Conservation (phyloP, 2,113 vertebrate genomes). For the Phalacrocorax carbo region DNA sequence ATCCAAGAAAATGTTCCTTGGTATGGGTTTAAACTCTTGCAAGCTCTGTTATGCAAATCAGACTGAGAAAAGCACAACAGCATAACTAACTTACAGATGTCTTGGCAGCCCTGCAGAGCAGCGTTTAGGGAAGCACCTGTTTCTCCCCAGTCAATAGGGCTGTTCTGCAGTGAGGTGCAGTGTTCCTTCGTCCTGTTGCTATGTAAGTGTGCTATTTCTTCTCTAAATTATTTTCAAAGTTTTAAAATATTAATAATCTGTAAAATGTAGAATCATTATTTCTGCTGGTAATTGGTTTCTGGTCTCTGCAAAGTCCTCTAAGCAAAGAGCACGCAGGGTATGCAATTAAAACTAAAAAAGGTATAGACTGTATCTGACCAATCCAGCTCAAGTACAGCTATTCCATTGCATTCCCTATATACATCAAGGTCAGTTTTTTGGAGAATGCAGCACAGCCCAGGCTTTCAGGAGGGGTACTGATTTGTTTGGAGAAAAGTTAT, state of each 20-base stretch:
- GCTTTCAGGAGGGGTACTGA: neutral
- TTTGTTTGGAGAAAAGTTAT: neutral
- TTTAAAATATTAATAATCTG: neutral
- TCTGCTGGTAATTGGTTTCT: neutral
- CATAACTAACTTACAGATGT: neutral
- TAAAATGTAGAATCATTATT: neutral
- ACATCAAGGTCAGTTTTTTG: neutral
- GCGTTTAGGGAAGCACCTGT: neutral
- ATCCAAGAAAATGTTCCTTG: neutral
- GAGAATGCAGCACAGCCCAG: neutral
- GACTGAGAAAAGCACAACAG: neutral
- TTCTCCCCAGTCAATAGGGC: neutral
- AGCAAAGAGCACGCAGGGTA: neutral
- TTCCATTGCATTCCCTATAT: neutral
- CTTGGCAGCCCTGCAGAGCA: conserved; percentile 26
- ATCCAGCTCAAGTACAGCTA: neutral
- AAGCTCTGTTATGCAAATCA: neutral
- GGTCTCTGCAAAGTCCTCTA: neutral
- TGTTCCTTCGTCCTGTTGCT: neutral
- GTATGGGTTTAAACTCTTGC: neutral
- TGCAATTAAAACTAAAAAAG: neutral
- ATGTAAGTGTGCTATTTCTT: neutral
- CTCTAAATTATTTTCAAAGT: neutral
- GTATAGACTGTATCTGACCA: neutral
- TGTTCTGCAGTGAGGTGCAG: neutral